Conservation (phyloP, 2,113 vertebrate genomes). For the Myrmecophaga tridactyla region DNA sequence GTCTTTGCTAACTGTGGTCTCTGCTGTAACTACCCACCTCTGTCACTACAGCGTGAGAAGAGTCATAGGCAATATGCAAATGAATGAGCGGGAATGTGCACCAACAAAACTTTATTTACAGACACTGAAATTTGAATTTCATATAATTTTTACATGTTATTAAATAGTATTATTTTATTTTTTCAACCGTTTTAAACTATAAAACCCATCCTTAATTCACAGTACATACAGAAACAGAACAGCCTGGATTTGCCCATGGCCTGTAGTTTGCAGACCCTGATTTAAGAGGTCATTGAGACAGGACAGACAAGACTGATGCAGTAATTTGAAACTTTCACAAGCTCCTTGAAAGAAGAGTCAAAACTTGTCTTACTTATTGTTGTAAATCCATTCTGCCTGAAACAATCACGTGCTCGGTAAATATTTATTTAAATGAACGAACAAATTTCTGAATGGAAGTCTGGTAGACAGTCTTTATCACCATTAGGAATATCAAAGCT, state of each 20-base stretch:
- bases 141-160: not conserved
- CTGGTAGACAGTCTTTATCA: not conserved
- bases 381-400: not conserved
- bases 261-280: not conserved
- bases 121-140: not conserved
- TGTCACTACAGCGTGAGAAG: not conserved
- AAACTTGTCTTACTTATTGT: not conserved
- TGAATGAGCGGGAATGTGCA: not conserved
- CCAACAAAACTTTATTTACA: not conserved
- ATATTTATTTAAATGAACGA: not conserved
- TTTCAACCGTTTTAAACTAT: not conserved
- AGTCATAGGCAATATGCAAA: not conserved
- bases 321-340: not conserved
- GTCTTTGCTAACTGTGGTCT: not conserved
- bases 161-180: not conserved
- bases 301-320: not conserved
- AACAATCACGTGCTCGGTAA: not conserved
- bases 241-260: not conserved
- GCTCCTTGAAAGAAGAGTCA: not conserved
- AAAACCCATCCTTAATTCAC: not conserved
- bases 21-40: not conserved
- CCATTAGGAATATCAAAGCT: not conserved
- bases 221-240: not conserved
- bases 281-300: not conserved
- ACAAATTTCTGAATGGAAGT: not conserved